Percentiles rank a stretch among this genome's conserved stretches.
These are phyloP conservation scores for Schizaphis graminum DNA, from an alignment of 2,888 invertebrate genomes.

Conservation along the genomic window DNA sequence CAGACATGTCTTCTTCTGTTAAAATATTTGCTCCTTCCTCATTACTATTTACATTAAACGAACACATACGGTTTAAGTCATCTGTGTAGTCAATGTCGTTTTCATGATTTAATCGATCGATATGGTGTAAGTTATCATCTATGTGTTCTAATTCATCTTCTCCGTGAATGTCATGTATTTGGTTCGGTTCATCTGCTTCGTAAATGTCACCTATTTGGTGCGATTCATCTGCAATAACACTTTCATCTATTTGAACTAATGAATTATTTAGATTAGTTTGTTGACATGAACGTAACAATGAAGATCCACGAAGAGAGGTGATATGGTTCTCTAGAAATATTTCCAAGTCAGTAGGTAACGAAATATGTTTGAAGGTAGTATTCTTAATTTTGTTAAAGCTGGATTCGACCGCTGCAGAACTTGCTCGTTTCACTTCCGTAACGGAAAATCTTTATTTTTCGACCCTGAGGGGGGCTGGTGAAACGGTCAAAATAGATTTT, in stretches of 20 bases:
- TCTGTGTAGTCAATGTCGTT: not conserved
- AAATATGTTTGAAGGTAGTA: not conserved
- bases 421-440: slow-evolving; percentile 9
- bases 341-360: not conserved
- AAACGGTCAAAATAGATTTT: no score
- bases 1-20: not conserved
- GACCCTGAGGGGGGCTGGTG: no score
- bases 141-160: not conserved
- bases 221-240: not conserved
- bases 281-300: not conserved
- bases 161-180: not conserved
- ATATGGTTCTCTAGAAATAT: not conserved
- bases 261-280: not conserved
- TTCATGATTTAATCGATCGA: not conserved
- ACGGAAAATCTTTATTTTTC: no score
- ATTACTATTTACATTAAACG: not conserved
- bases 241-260: not conserved
- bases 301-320: not conserved
- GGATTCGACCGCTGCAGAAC: slow-evolving; percentile 3
- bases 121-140: not conserved
- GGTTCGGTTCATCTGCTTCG: not conserved
- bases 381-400: slow-evolving; percentile 30
- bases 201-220: not conserved
- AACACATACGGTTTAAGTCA: not conserved
- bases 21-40: not conserved